Conservation (phyloP, 2,888 invertebrate species). For the Icerya purchasi region DNA sequence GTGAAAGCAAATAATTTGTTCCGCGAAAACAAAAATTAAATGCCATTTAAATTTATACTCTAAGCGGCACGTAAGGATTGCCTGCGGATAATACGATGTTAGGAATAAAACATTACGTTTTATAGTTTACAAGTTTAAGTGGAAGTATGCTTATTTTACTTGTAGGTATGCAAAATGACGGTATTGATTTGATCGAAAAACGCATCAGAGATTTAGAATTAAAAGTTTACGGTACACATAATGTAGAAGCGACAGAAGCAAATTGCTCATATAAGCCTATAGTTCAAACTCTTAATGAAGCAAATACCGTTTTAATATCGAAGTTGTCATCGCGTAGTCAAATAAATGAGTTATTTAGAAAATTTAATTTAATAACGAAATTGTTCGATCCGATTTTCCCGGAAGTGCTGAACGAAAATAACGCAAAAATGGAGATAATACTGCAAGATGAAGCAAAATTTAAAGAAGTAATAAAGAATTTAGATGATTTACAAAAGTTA, state of each 20-base stretch:
- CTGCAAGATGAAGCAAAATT: not conserved
- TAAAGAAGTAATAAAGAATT: not conserved
- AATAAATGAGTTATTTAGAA: constrained; percentile 8
- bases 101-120: no score
- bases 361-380: constrained; percentile 2
- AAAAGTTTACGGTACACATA: not conserved
- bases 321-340: constrained; percentile 5
- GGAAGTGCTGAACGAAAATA: not conserved
- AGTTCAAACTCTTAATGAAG: constrained; percentile 5
- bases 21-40: no score
- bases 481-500: not conserved
- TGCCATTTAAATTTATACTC: no score
- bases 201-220: not conserved
- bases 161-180: no score
- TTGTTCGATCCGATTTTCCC: constrained; percentile 5
- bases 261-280: not conserved
- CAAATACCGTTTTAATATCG: constrained; percentile 9
- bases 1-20: no score
- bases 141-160: no score
- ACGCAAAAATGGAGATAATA: not conserved
- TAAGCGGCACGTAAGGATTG: no score
- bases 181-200: not conserved
- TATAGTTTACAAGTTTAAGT: no score
- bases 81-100: no score
- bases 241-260: not conserved